Evolutionary conservation across 2,113 vertebrate species (phyloP), one percentile per base, ranked within the genome.

Genomic region (Ageneiosus marmoratus): DNA sequence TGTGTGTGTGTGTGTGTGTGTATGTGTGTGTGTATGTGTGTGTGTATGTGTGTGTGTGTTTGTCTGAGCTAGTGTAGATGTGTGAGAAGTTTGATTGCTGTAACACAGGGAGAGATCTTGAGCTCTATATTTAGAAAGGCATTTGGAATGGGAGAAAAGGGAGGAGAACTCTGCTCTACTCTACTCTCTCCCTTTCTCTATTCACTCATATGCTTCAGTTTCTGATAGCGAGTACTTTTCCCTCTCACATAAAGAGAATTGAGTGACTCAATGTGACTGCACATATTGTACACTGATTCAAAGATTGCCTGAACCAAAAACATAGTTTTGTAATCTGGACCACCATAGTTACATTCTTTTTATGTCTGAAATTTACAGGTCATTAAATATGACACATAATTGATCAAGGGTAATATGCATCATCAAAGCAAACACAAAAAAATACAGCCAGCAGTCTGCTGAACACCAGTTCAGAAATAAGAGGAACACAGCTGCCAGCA

Each of bases 91-190:
- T 87, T 87, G 85, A 89, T 82, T 88, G 69, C 65, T 87, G 88
- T 86, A 84, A 89, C 83, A 88, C 88, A 86, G 82, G 86, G 87
- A 27, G 83, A 24, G 82, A 80, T 91, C 73, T 80, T 84, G 82
- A 87, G 86, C 51, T 70, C 90, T 94, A 93, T 90, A 90, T 92
- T 92, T 94, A 94, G 93, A 94, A 93, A 67, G 93, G 93, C 90
- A 92, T 93, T 89, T 93, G 91, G 90, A 92, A 85, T 85, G 88
- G 86, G 89, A 89, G 90, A 90, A 90, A 77, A 65, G 83, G 75
- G 74, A 86, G 79, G 62, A 77, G 51, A 60, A 51, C 34, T 32
- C 34, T 7, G 13, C 51, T 55, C 50, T 69, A 79, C 55, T 55
- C 73, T 34, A 44, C 65, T 4, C 5, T 37, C 32, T 8, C 12